These are phyloP conservation scores for Metalampra italica DNA, from an alignment of 2,888 invertebrate species.

Conservation along the genomic window DNA sequence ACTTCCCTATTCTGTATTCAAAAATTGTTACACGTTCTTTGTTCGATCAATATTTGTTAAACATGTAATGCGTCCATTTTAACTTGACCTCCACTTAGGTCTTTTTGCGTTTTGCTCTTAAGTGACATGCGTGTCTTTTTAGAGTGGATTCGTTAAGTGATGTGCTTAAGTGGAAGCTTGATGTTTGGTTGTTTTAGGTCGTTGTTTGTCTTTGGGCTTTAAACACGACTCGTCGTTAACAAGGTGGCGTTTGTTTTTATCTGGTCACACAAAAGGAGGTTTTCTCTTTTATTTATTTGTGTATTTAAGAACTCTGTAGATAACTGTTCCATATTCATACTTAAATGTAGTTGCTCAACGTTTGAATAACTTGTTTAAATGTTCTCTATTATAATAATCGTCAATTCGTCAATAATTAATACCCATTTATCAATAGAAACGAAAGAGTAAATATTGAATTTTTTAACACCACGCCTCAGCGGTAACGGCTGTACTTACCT, in stretches of 20 bases:
- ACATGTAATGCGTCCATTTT: slow-evolving; percentile 50
- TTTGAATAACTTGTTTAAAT: too few species aligned
- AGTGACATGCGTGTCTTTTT: slow-evolving; percentile 34
- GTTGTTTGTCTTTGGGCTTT: slow-evolving; percentile 60
- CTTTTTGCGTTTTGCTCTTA: slow-evolving; percentile 21
- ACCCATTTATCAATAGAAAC: too few species aligned
- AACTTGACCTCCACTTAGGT: slow-evolving; percentile 31
- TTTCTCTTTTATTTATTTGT: neutral
- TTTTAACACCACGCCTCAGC: too few species aligned
- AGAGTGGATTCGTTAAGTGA: slow-evolving; percentile 62
- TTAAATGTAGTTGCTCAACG: too few species aligned
- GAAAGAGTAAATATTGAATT: too few species aligned
- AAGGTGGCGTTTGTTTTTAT: slow-evolving; percentile 60
- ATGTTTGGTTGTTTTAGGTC: slow-evolving; percentile 73
- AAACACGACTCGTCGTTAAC: slow-evolving; percentile 64
- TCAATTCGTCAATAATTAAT: too few species aligned
- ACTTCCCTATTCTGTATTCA: slow-evolving; percentile 34
- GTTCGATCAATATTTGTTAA: slow-evolving; percentile 57
- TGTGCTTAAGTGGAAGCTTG: slow-evolving; percentile 67
- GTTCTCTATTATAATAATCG: too few species aligned
- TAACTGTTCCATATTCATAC: neutral
- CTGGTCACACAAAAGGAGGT: slow-evolving; percentile 5
- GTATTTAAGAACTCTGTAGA: neutral
- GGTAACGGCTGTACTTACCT: too few species aligned
- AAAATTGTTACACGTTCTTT: slow-evolving; percentile 65